A percentile compares a stretch with the other conserved stretches of the same genome.
Conservation (phyloP, 1,140 invertebrate species). For the Dufourea novaeangliae region DNA sequence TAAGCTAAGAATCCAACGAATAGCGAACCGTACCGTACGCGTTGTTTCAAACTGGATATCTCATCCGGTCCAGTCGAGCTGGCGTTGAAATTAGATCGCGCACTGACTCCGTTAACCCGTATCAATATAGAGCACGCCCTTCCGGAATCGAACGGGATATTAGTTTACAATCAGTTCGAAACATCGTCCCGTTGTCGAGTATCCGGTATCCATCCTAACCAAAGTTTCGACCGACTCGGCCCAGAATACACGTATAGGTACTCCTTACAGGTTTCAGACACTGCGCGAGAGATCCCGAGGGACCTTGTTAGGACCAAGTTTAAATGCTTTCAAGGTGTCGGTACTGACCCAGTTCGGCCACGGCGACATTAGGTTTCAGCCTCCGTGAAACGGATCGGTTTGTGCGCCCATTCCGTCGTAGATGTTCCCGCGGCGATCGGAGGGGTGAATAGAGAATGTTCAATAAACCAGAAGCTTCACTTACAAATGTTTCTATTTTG, state of each 20-base stretch:
- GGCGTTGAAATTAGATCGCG: conserved; percentile 54
- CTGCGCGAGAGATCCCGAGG: conserved; percentile 37
- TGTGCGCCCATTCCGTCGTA: conserved; percentile 36
- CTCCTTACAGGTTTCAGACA: conserved; percentile 43
- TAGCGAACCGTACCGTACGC: too few species aligned
- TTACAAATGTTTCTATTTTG: neutral
- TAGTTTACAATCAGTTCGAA: conserved; percentile 65
- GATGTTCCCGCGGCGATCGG: conserved; percentile 7
- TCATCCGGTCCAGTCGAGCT: neutral
- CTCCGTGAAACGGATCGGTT: conserved; percentile 45
- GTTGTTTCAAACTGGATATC: neutral
- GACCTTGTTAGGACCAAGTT: conserved; percentile 60
- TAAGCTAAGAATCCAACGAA: too few species aligned
- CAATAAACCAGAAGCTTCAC: neutral
- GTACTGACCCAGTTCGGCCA: conserved; percentile 60
- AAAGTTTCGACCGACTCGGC: conserved; percentile 54
- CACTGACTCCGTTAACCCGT: conserved; percentile 34
- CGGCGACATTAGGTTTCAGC: conserved; percentile 49
- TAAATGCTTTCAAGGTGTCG: conserved; percentile 67
- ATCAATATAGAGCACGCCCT: conserved; percentile 49
- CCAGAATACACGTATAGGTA: conserved; percentile 43
- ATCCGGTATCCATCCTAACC: conserved; percentile 57
- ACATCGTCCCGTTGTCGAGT: conserved; percentile 56
- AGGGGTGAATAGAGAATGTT: neutral
- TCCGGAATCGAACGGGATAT: conserved; percentile 62